A percentile compares a stretch with the other conserved stretches of the same genome.
These are phyloP conservation scores for Phataginus tricuspis DNA, from an alignment of 2,797 vertebrate species.

Conservation along the genomic window DNA sequence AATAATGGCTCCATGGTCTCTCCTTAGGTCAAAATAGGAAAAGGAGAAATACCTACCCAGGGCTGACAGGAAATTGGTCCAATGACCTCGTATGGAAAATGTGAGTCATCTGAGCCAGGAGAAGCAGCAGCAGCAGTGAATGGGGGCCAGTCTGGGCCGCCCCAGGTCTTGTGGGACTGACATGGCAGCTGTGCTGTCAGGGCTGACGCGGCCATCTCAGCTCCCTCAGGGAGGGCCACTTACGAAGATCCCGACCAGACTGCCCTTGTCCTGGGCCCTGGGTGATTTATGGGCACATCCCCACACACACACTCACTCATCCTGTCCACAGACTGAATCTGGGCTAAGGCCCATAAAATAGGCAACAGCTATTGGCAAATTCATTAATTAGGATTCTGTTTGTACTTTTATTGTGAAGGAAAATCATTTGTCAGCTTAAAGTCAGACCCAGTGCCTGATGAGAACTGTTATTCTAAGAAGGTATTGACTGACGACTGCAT, in stretches of 20 bases:
- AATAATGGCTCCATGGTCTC: not conserved
- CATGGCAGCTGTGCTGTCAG: not conserved
- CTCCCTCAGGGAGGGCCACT: conserved; percentile 41
- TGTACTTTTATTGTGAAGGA: conserved; percentile 83
- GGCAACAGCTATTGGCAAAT: conserved; percentile 81
- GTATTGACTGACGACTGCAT: conserved; percentile 52
- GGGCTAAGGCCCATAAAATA: conserved; percentile 79
- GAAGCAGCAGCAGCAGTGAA: not conserved
- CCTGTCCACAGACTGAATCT: conserved; percentile 76
- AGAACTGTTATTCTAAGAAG: conserved; percentile 79
- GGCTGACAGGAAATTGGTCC: not conserved
- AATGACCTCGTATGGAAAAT: not conserved
- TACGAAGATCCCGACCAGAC: conserved; percentile 56
- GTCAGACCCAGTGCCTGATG: conserved; percentile 78
- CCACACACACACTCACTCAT: conserved; percentile 70
- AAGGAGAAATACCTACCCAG: conserved; percentile 38
- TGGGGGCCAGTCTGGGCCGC: not conserved
- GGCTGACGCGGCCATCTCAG: not conserved
- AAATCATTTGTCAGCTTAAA: conserved; percentile 83
- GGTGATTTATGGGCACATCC: conserved; percentile 70
- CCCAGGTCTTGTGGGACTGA: not conserved
- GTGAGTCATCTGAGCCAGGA: not conserved
- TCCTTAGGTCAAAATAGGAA: not conserved
- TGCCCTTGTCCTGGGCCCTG: conserved; percentile 55
- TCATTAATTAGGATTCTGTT: conserved; percentile 83